Evolutionary conservation across 1,140 invertebrate genomes (phyloP), one percentile per base, ranked within the genome.

Genomic region (Bombus polaris): DNA sequence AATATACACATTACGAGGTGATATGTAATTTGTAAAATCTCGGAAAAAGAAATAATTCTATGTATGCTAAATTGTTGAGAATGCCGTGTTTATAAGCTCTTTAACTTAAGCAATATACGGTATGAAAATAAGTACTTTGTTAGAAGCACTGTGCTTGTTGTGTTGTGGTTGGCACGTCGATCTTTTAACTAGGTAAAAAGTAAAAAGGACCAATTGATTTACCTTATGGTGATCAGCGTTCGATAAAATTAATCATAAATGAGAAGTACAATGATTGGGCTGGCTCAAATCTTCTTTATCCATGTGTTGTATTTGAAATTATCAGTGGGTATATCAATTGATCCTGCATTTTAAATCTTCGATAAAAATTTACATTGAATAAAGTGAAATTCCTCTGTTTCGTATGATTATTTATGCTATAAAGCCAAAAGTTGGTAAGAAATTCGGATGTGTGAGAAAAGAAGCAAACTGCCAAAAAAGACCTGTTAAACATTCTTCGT

Each of bases 71-170:
- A 76, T 83, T 70, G 44, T 85, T 1, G 81, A 88, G 85, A 86
- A 86, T 85, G 62, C 71, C 82, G 89, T 77, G 88, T 92, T 92
- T 90, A 90, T 75, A 92, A 92, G 91, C 88, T 93, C 89, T 83
- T 92, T 91, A 91, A 90, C 85, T 92, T 90, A 92, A 91, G 85
- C 87, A 88, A 89, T 87, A 91, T 87, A 87, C 79, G 78, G 86
- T 92, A 90, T 82, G 77, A 85, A 84, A 85, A 88, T 91, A 89
- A 88, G 88, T 92, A 92, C 85, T 92, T 87, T 72, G 85, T 89
- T 92, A 92, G 86, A 71, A 91, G 91, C 91, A 91, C 88, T 89
- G 87, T 92, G 89, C 89, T 92, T 92, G 86, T 91, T 92, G 86
- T 89, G 82, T 91, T 92, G 90, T 92, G 89, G 85, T 86, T 87